phyloP scores from a whole-genome alignment of 2,888 invertebrate genomes.

The Notodonta ziczac region DNA sequence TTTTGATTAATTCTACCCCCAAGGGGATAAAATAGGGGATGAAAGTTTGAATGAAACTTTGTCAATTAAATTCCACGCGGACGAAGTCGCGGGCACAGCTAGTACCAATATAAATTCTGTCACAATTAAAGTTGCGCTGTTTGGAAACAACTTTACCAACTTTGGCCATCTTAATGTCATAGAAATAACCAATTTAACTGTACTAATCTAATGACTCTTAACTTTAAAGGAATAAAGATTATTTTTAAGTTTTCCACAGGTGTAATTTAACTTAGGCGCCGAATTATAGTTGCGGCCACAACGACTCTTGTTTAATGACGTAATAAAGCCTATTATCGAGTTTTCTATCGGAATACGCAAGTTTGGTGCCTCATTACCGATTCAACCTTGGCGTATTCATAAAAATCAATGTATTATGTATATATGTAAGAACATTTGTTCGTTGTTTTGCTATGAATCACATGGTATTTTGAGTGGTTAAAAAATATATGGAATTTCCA shows the following conservation, averaged over 20 bases:
- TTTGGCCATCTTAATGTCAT: background rate
- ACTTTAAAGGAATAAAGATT: background rate
- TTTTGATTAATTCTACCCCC: too few relatives aligned
- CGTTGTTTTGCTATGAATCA: conserved; percentile 1
- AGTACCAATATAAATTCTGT: too few relatives aligned
- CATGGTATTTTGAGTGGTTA: background rate
- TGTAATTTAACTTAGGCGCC: background rate
- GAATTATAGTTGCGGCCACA: background rate
- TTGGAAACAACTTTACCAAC: background rate
- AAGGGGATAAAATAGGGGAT: too few relatives aligned
- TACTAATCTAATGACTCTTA: background rate
- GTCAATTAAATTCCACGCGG: too few relatives aligned
- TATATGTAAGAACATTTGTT: background rate
- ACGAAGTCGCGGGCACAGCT: too few relatives aligned
- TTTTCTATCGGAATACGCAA: background rate
- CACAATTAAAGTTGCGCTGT: background rate
- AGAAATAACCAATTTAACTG: background rate
- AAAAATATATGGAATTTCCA: too few relatives aligned
- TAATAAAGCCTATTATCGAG: background rate
- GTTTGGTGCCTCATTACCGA: background rate
- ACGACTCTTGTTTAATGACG: background rate
- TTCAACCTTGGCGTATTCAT: conserved; percentile 2
- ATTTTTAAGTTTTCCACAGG: background rate
- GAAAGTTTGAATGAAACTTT: too few relatives aligned
- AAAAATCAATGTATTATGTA: conserved; percentile 1